Evolutionary conservation across 1,140 invertebrate genomes (phyloP), one percentile per base, ranked within the genome.

Genomic region (Semibalanus balanoides): DNA sequence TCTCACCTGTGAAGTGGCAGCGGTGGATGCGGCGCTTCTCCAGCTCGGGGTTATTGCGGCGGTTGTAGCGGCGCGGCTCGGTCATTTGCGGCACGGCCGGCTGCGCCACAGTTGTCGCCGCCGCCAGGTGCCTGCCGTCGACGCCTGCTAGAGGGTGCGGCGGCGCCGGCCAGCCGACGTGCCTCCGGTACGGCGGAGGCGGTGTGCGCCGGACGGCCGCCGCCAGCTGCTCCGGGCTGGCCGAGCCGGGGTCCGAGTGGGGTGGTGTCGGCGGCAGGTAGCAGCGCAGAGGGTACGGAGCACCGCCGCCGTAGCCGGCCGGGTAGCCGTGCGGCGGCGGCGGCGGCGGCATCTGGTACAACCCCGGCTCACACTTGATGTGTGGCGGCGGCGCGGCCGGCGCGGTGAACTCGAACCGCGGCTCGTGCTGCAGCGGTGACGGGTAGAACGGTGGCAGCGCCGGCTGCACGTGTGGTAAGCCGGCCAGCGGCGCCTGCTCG

Each of bases 21-120:
- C 94, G 94, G 84, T 97, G 96, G 79, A 97, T 94, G 82, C 95
- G 84, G 79, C 95, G 86, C 84, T 96, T 97, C 83, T 97, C 96
- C 77, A 97, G 84, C 83, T 98, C 95, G 0, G 95, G 96, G 85
- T 98, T 97, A 84, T 97, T 97, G 80, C 95, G 88, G 78, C 96
- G 87, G 85, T 97, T 97, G 86, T 96, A 96, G 51, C 51, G 51
- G 51, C 51, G 51, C 82, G 90, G 90, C 72, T 84, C 82, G 19
- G 78, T 1, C 25, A n/a, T 64, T 22, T 74, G 31, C 14, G 74
- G 76, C 28, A 40, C 30, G 51, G 76, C 74, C 77, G 80, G 82
- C 29, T 81, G 83, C 69, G 80, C 80, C 28, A 76, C 78, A 74
- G 79, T 75, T 19, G 51, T 64, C 51, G 51, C 1, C 9, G 22